Evolutionary conservation across 2,797 vertebrate species (phyloP).

Genomic region (Notoglanidium macrostoma): DNA sequence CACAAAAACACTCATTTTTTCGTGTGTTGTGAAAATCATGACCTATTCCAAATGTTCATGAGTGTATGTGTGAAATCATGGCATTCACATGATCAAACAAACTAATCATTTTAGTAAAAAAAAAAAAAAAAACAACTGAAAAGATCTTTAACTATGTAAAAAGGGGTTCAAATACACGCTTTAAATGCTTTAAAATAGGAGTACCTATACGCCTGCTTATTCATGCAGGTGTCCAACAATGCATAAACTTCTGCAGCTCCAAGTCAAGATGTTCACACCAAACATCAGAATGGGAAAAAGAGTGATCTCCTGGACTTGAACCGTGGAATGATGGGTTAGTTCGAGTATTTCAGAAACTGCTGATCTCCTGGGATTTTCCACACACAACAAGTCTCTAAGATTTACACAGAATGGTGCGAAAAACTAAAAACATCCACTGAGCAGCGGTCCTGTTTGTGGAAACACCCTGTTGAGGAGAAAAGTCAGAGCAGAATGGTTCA

Average conservation of each 20-base stretch:
- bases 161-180: neutral
- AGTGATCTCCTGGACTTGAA: neutral
- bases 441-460: neutral
- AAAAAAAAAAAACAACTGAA: neutral
- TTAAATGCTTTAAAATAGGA: neutral
- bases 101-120: neutral
- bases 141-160: neutral
- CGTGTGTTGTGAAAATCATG: neutral
- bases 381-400: neutral
- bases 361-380: neutral
- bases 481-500: neutral
- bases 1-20: neutral
- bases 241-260: neutral
- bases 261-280: neutral
- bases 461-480: neutral
- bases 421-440: neutral
- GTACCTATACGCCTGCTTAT: neutral
- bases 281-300: too few relatives aligned
- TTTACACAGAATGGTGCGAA: neutral
- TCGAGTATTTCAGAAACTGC: neutral
- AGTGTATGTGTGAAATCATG: neutral
- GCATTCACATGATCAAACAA: neutral
- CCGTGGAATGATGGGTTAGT: neutral
- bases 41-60: conserved; percentile 12
- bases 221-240: neutral